Evolutionary conservation across 2,797 vertebrate species (phyloP).

Genomic region (Pangasius sanitwongsei): DNA sequence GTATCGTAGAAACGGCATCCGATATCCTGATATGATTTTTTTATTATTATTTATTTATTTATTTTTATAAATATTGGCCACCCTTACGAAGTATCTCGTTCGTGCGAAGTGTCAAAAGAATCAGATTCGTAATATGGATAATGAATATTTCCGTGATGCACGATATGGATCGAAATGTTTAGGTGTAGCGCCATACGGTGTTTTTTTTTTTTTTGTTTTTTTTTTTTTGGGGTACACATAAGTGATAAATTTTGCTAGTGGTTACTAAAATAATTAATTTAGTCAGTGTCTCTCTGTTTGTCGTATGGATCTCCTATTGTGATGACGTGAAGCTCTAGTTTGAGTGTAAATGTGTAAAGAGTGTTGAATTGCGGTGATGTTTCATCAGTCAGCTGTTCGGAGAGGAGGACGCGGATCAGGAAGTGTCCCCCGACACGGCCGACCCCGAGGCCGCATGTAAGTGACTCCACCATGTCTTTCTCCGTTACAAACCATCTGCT

Average conservation of each 20-base stretch:
- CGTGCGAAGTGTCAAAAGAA: too few relatives aligned
- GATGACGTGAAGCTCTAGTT: not conserved
- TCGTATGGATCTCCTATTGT: not conserved
- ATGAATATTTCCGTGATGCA: not conserved
- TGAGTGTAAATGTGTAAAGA: not conserved
- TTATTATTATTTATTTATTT: too few relatives aligned
- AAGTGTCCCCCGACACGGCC: conserved; percentile 96
- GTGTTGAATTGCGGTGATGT: not conserved
- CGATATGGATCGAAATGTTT: not conserved
- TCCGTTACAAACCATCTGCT: not conserved
- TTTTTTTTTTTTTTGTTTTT: too few relatives aligned
- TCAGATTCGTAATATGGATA: too few relatives aligned
- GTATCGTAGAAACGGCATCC: too few relatives aligned
- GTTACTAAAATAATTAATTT: too few relatives aligned
- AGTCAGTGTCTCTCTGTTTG: not conserved
- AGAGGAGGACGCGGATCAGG: conserved; percentile 97
- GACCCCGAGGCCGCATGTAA: conserved; percentile 97
- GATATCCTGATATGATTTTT: too few relatives aligned
- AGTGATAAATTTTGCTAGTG: too few relatives aligned
- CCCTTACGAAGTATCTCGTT: too few relatives aligned
- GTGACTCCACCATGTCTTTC: conserved; percentile 58
- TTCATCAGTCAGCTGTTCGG: conserved; percentile 92
- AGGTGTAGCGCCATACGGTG: not conserved
- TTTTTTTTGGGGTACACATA: too few relatives aligned
- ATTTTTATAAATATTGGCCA: too few relatives aligned